A percentile compares a stretch with the other conserved stretches of the same genome.
Conservation (phyloP, 1,140 invertebrate species). For the Druon quercuslanigerum region DNA sequence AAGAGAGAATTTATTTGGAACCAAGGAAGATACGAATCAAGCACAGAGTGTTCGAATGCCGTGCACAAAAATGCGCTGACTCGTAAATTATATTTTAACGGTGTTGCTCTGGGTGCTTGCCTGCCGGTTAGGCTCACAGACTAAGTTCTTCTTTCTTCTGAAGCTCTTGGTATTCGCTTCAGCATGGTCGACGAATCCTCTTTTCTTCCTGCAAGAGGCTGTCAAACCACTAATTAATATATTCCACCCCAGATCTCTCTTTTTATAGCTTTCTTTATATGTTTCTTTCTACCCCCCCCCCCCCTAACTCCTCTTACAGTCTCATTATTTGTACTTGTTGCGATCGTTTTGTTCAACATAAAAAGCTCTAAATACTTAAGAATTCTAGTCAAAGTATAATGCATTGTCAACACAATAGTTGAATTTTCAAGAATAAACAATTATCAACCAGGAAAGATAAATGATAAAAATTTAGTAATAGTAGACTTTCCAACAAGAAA, state of each 20-base stretch:
- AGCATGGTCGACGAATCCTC: constrained; percentile 23
- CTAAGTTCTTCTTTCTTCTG: constrained; percentile 34
- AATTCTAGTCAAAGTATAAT: too few species aligned
- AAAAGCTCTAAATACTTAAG: too few species aligned
- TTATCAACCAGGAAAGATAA: too few species aligned
- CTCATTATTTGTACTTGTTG: not conserved
- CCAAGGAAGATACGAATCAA: constrained; percentile 38
- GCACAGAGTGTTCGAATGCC: constrained; percentile 38
- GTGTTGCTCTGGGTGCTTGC: constrained; percentile 43
- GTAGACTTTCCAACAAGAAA: too few species aligned
- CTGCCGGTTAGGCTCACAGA: constrained; percentile 28
- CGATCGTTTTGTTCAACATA: not conserved
- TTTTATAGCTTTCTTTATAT: constrained; percentile 17
- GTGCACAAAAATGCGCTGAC: constrained; percentile 46
- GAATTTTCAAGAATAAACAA: too few species aligned
- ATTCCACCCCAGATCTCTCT: constrained; percentile 18
- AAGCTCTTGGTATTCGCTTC: constrained; percentile 34
- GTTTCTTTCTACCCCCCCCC: not conserved
- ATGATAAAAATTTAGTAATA: too few species aligned
- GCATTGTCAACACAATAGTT: too few species aligned
- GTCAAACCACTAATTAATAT: constrained; percentile 29
- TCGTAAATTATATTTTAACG: constrained; percentile 60
- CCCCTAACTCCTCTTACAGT: not conserved
- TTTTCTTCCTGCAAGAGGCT: constrained; percentile 28
- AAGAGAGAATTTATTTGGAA: constrained; percentile 45